Conservation (phyloP, 2,888 invertebrate species). For the Erebia ligea region DNA sequence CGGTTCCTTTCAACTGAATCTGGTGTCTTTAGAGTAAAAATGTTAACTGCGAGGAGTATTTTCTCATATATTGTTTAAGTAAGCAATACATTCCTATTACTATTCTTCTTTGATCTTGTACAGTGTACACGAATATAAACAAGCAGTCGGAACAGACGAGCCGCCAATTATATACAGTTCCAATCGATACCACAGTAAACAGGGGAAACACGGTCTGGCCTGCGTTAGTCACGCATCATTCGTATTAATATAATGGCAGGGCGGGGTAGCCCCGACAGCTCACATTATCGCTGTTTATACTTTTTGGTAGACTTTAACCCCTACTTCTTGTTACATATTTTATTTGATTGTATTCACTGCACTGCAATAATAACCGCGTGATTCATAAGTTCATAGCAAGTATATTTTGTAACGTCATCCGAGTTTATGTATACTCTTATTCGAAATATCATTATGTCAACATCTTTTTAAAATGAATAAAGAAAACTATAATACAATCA, state of each 20-base stretch:
- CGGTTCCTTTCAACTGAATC: too few species aligned
- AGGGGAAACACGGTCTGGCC: slow-evolving; percentile 32
- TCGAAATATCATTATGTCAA: too few species aligned
- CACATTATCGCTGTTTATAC: slow-evolving; percentile 1
- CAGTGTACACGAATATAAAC: not conserved
- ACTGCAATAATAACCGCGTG: not conserved
- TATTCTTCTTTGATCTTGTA: not conserved
- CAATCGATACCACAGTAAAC: slow-evolving; percentile 27
- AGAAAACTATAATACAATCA: not conserved
- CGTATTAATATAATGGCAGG: slow-evolving; percentile 17
- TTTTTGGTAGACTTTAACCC: slow-evolving; percentile 13
- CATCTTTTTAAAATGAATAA: too few species aligned
- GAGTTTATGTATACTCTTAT: not conserved
- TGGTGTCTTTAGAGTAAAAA: not conserved
- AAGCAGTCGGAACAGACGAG: not conserved
- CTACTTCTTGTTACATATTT: slow-evolving; percentile 1
- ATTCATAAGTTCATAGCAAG: not conserved
- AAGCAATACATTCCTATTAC: not conserved
- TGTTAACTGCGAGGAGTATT: too few species aligned
- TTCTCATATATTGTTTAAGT: not conserved
- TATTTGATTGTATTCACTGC: slow-evolving; percentile 3
- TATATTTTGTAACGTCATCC: not conserved
- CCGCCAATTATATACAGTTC: slow-evolving; percentile 1
- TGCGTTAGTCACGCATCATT: slow-evolving; percentile 37
- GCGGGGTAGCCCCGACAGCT: slow-evolving; percentile 18